Base-by-base conservation (phyloP, 2,888 invertebrate genomes). In the Achlya flavicornis region DNA sequence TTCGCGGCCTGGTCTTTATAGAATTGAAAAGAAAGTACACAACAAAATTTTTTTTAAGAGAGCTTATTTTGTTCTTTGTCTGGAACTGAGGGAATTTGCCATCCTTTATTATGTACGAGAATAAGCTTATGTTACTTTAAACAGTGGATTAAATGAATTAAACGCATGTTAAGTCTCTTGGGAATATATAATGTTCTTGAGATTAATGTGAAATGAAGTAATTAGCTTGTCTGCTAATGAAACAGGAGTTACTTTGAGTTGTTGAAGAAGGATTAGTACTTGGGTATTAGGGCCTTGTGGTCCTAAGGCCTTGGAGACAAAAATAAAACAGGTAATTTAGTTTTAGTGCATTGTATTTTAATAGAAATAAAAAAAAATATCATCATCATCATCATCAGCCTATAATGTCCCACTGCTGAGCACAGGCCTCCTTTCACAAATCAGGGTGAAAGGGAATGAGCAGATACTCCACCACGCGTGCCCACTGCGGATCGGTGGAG, bases 1-100 rank as follows among this genome's bases (percentile, higher is more conserved):
- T 79, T 73, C 77, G 66, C 61, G 66, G 74, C 73, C 67, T 74
- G 74, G 74, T 78, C 76, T 77, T 74, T 79, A 74, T 68, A 70
- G 71, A 75, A 77, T 74, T 77, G 69, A 69, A 78, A 75, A 74
- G 66, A 67, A 70, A 68, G 72, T 67, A 64, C 67, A 62, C 64
- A 38, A 48, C 53, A 19, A 53, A 16, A 19, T n/a, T 65, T 61
- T 66, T 68, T 67, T 66, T 66, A 66, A 38, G 14, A 72, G 63
- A 74, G 76, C 73, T 73, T 76, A 76, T 78, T 79, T 76, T 43
- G 12, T 66, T 68, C 72, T 74, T 76, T 76, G 69, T 70, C 66
- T 59, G 64, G 64, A 57, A 59, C 65, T 43, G 19, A 26, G 57
- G 66, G 62, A 68, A 72, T 71, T 74, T 35, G 63, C 68, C 66